Percentiles rank a stretch among this genome's conserved stretches.
Evolutionary conservation across 30 jellyfish, hydroid and myxozoan species (phyloP).

Genomic region (Hydra vulgaris): DNA sequence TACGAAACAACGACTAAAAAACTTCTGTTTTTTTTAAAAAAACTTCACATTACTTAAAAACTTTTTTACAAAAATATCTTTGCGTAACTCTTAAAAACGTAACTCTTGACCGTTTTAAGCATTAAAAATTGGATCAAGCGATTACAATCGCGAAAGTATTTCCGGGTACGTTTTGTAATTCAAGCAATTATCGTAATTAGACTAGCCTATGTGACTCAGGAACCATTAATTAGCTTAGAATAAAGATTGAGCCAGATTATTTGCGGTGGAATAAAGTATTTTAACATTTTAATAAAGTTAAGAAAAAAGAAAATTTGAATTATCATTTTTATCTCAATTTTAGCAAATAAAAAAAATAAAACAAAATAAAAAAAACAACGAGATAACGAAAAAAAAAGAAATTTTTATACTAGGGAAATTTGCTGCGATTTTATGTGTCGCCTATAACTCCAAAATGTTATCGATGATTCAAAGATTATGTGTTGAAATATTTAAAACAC

Average conservation of each 20-base stretch:
- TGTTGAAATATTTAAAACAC: too few species aligned
- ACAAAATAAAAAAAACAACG: neutral
- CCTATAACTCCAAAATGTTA: neutral
- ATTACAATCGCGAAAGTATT: neutral
- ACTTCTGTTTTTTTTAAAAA: neutral
- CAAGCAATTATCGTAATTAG: neutral
- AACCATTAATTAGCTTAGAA: neutral
- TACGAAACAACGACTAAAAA: neutral
- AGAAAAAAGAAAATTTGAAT: neutral
- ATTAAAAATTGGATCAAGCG: neutral
- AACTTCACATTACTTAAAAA: too few species aligned
- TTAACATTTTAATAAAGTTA: neutral
- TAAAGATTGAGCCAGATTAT: neutral
- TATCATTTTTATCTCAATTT: neutral
- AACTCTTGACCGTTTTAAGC: neutral
- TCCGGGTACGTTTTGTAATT: neutral
- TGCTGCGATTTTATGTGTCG: neutral
- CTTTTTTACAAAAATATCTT: too few species aligned
- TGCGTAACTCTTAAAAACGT: too few species aligned
- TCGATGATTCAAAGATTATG: neutral
- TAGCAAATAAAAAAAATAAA: neutral
- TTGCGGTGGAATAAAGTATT: neutral
- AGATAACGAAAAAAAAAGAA: too few species aligned
- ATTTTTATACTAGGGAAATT: too few species aligned
- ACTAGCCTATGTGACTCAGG: neutral